A percentile compares a stretch with the other conserved stretches of the same genome.
phyloP scores from a whole-genome alignment of 2,888 invertebrate species.

The Lucinisca nassula region DNA sequence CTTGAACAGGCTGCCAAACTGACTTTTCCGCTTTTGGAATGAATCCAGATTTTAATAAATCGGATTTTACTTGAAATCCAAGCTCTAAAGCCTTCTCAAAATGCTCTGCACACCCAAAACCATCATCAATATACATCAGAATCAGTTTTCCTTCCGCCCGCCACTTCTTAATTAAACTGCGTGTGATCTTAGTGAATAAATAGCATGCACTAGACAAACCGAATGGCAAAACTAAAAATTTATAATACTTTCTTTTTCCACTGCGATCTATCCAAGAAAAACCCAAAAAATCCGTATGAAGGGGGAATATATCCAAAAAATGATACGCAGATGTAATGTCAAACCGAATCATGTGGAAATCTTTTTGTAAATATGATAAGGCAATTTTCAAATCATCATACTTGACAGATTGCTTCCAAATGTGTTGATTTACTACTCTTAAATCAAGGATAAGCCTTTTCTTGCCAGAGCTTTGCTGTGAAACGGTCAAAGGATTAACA shows the following conservation, averaged over 20 bases:
- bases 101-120: slow-evolving; percentile 16
- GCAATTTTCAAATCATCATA: background rate
- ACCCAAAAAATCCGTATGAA: background rate
- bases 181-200: too few relatives aligned
- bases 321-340: slow-evolving; percentile 25
- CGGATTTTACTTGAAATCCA: background rate
- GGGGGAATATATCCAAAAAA: background rate
- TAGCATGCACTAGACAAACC: too few relatives aligned
- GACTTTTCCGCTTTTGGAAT: background rate
- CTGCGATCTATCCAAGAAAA: background rate
- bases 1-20: background rate
- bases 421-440: background rate
- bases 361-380: slow-evolving; percentile 1
- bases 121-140: too few relatives aligned
- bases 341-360: background rate
- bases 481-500: slow-evolving; percentile 8
- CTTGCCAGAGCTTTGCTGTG: slow-evolving; percentile 21
- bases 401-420: slow-evolving; percentile 5
- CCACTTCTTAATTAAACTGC: too few relatives aligned
- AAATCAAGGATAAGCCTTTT: slow-evolving; percentile 22
- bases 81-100: slow-evolving; percentile 22
- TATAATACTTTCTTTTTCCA: slow-evolving; percentile 7
- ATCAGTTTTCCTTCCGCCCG: too few relatives aligned
- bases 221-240: slow-evolving; percentile 54
- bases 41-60: background rate